phyloP scores from a whole-genome alignment of 1,140 invertebrate species.

The Teleopsis dalmanni region DNA sequence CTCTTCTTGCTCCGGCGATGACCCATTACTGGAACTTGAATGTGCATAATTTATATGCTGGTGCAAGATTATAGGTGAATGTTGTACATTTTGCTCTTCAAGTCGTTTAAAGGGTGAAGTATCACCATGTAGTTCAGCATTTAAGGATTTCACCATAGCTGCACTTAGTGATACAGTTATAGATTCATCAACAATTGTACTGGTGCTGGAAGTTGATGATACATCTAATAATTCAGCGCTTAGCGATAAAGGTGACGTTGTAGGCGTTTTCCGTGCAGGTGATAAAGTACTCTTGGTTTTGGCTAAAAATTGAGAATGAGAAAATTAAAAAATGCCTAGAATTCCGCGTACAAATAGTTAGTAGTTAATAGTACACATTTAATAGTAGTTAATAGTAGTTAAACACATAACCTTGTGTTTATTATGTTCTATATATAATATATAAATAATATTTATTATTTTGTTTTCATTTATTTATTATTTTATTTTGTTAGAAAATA shows the following conservation, averaged over 20 bases:
- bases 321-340: background rate
- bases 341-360: background rate
- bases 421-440: too few relatives aligned
- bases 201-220: constrained; percentile 36
- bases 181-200: constrained; percentile 40
- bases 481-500: too few relatives aligned
- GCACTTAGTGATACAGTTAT: constrained; percentile 21
- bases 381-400: constrained; percentile 4
- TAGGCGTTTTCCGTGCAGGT: constrained; percentile 9
- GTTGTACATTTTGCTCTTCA: constrained; percentile 6
- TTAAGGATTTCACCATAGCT: constrained; percentile 11
- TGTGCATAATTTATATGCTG: constrained; percentile 21
- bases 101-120: constrained; percentile 5
- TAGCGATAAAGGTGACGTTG: constrained; percentile 15
- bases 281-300: constrained; percentile 15
- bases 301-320: constrained; percentile 7
- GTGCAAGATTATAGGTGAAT: constrained; percentile 1
- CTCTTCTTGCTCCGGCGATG: constrained; percentile 43
- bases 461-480: too few relatives aligned
- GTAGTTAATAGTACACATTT: background rate
- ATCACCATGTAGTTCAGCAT: background rate
- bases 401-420: too few relatives aligned
- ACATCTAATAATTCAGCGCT: constrained; percentile 35
- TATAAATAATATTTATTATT: too few relatives aligned
- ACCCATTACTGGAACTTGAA: constrained; percentile 37